These are phyloP conservation scores for Rhingia campestris DNA, from an alignment of 2,888 invertebrate species.

Conservation along the genomic window DNA sequence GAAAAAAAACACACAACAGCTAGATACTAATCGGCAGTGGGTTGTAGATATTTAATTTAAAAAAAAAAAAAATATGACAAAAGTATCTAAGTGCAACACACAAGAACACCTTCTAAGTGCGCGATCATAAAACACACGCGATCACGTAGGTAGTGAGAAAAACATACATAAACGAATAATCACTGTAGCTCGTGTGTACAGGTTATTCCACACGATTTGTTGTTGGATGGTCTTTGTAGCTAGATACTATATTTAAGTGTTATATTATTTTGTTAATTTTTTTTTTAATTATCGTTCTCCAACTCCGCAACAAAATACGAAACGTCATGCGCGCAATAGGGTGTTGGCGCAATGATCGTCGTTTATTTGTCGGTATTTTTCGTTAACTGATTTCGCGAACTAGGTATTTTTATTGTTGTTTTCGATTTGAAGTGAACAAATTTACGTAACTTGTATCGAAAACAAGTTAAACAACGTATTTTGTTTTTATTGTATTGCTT, in stretches of 20 bases:
- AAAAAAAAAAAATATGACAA: conserved; percentile 5
- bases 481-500: conserved; percentile 16
- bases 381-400: conserved; percentile 29
- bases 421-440: conserved; percentile 7
- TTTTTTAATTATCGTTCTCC: conserved; percentile 23
- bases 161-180: conserved; percentile 10
- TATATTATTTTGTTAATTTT: not conserved
- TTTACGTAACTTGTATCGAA: conserved; percentile 64
- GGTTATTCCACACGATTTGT: conserved; percentile 28
- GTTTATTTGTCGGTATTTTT: conserved; percentile 20
- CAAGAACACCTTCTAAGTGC: conserved; percentile 51
- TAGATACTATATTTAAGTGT: conserved; percentile 35
- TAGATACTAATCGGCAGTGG: conserved; percentile 27
- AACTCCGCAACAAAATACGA: conserved; percentile 41
- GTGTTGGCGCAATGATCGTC: conserved; percentile 62
- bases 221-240: conserved; percentile 16
- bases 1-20: conserved; percentile 4
- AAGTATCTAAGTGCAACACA: conserved; percentile 48
- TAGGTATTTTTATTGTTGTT: not conserved
- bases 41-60: conserved; percentile 34
- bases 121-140: conserved; percentile 58
- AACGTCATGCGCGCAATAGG: conserved; percentile 35
- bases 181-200: conserved; percentile 28
- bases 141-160: conserved; percentile 58
- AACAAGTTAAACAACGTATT: conserved; percentile 65